Percentiles rank a stretch among this genome's conserved stretches.
phyloP scores from a whole-genome alignment of 2,888 invertebrate genomes.

The Sinotaia quadrata region DNA sequence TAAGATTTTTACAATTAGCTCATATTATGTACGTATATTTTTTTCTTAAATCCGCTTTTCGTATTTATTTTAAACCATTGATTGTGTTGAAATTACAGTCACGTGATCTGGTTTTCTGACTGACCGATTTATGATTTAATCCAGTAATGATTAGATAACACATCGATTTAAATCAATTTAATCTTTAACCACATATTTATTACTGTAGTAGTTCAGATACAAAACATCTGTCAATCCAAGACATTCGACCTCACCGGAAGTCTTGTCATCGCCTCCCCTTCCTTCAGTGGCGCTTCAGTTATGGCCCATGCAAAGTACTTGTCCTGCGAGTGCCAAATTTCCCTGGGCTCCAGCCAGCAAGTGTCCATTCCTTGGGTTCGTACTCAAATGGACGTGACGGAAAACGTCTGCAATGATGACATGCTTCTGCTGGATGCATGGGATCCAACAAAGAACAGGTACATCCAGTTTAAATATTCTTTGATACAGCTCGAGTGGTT shows the following conservation, averaged over 20 bases:
- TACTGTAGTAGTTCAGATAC: neutral
- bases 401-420: conserved; percentile 29
- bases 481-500: no score
- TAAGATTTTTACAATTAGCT: no score
- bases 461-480: neutral
- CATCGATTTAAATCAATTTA: no score
- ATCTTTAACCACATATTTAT: neutral
- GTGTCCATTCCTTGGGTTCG: conserved; percentile 17
- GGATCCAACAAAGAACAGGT: conserved; percentile 7
- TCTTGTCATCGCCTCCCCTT: conserved; percentile 24
- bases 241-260: conserved; percentile 17
- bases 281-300: conserved; percentile 5
- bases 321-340: conserved; percentile 25
- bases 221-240: conserved; percentile 18
- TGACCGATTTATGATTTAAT: no score
- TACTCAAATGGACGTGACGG: conserved; percentile 17
- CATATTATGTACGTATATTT: no score
- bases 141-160: no score
- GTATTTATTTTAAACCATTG: no score
- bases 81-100: no score
- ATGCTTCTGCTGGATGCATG: conserved; percentile 30
- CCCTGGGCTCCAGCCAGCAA: neutral
- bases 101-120: no score
- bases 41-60: no score
- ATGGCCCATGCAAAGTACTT: conserved; percentile 17